phyloP scores from a whole-genome alignment of 2,888 invertebrate genomes.

The Gastracanthus pulcherrimus region DNA sequence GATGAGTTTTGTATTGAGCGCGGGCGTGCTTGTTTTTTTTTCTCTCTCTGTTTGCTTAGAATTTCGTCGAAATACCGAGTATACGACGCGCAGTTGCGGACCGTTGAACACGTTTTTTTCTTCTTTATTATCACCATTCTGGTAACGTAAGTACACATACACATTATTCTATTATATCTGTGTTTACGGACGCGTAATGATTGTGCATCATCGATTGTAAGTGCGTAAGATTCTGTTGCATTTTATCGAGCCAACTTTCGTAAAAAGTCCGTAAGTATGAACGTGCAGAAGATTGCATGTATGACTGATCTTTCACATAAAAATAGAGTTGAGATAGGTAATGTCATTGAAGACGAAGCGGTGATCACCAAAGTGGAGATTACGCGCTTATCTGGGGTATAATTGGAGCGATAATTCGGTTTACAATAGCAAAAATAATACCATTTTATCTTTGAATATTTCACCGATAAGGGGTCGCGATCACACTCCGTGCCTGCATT shows the following conservation, averaged over 20 bases:
- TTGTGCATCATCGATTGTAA: neutral
- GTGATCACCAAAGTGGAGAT: constrained; percentile 17
- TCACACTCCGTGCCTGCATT: neutral
- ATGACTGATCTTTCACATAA: constrained; percentile 11
- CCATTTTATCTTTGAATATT: constrained; percentile 9
- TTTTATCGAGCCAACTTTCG: neutral
- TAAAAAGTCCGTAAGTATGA: neutral
- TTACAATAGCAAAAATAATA: constrained; percentile 50
- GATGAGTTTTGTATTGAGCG: no score
- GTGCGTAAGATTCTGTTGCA: neutral
- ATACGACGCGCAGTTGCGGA: neutral
- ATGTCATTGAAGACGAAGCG: constrained; percentile 36
- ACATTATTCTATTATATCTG: neutral
- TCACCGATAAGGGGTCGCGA: neutral
- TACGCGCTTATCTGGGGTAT: constrained; percentile 27
- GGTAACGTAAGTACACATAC: neutral
- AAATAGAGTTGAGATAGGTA: constrained; percentile 41
- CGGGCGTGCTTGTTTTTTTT: neutral
- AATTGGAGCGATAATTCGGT: constrained; percentile 46
- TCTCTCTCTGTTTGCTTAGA: neutral
- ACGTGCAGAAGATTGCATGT: neutral
- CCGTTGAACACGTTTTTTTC: neutral
- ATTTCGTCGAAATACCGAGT: constrained; percentile 8
- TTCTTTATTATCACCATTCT: neutral
- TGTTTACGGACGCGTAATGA: neutral